Percentiles rank a stretch among this genome's conserved stretches.
phyloP scores from a whole-genome alignment of 2,113 vertebrate genomes.

The Muntiacus reevesi region DNA sequence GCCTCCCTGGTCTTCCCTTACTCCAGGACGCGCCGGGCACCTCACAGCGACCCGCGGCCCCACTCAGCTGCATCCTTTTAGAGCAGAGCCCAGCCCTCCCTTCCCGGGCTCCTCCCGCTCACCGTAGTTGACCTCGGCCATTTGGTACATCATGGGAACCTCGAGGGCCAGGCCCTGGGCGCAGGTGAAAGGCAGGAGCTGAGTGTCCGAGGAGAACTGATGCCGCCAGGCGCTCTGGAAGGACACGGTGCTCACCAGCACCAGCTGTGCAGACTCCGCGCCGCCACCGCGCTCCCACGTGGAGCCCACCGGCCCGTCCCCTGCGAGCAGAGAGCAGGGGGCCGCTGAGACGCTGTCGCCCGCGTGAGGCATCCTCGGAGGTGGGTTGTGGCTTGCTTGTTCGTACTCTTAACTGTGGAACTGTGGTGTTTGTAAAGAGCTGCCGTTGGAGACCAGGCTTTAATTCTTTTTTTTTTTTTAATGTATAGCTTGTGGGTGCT shows the following conservation, averaged over 20 bases:
- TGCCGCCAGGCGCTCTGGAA: conserved; percentile 91
- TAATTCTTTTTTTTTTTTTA: neutral
- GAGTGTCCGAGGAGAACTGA: conserved; percentile 85
- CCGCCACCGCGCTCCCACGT: neutral
- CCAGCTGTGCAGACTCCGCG: conserved; percentile 75
- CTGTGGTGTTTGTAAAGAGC: neutral
- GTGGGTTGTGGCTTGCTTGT: neutral
- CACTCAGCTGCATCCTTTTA: accelerated
- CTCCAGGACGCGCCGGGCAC: accelerated
- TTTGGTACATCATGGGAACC: conserved; percentile 92
- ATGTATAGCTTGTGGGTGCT: neutral
- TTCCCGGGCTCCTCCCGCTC: conserved; percentile 54
- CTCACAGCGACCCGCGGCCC: neutral
- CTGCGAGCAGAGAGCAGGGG: conserved; percentile 32
- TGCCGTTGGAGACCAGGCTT: neutral
- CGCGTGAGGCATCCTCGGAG: accelerated
- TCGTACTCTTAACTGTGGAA: neutral
- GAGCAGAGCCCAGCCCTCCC: neutral
- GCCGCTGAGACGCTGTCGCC: neutral
- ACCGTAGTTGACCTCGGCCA: conserved; percentile 89
- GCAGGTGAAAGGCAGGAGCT: conserved; percentile 87
- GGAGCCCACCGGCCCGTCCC: neutral
- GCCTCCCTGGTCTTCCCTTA: neutral
- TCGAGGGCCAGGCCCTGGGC: conserved; percentile 83
- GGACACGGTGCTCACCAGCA: conserved; percentile 85